Conservation (phyloP, 1,140 invertebrate species). For the Proctacanthus coquilletti region DNA sequence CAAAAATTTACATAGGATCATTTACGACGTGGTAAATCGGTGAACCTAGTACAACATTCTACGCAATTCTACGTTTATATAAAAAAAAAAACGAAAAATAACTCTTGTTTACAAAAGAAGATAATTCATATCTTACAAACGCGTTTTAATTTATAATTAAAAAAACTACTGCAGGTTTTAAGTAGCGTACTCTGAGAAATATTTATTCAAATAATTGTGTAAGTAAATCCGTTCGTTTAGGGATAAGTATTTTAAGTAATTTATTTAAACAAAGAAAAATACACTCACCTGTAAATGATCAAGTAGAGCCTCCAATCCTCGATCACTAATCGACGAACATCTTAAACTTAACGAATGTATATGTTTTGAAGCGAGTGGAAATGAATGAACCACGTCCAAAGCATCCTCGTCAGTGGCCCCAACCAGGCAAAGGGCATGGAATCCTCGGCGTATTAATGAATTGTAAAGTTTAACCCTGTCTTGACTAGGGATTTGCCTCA, state of each 20-base stretch:
- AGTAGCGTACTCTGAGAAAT: no score
- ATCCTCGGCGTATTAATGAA: conserved; percentile 66
- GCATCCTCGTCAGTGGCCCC: conserved; percentile 81
- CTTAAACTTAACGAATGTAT: conserved; percentile 65
- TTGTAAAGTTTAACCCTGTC: conserved; percentile 59
- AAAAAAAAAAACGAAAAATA: no score
- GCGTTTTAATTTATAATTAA: no score
- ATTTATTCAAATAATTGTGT: neutral
- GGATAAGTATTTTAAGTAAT: neutral
- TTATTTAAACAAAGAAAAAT: neutral
- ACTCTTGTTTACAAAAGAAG: no score
- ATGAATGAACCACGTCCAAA: conserved; percentile 68
- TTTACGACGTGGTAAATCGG: no score
- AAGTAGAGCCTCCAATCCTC: conserved; percentile 68
- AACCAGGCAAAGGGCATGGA: conserved; percentile 67
- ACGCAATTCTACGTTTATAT: no score
- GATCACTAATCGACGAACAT: conserved; percentile 76
- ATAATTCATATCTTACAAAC: no score
- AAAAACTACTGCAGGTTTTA: no score
- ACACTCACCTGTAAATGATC: conserved; percentile 64
- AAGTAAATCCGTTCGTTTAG: no score
- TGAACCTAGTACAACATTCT: no score
- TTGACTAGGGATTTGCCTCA: conserved; percentile 45
- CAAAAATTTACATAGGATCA: no score
- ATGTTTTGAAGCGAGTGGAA: conserved; percentile 65